Conservation (phyloP, 1,140 invertebrate species). For the Brachionus manjavacas region DNA sequence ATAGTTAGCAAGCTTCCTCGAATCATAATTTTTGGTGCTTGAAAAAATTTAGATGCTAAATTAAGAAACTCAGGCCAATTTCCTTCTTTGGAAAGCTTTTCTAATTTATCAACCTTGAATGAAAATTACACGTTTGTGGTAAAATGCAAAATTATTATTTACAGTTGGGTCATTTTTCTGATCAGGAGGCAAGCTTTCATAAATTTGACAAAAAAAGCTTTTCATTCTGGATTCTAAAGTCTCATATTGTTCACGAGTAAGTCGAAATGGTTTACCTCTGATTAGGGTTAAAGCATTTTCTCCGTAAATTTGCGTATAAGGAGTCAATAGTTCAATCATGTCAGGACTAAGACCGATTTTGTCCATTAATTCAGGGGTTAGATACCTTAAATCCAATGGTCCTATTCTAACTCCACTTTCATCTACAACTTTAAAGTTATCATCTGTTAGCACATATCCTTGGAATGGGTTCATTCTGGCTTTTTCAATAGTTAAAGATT, state of each 20-base stretch:
- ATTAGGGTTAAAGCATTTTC: background rate
- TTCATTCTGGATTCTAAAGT: slow-evolving; percentile 14
- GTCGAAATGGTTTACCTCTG: background rate
- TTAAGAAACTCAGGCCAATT: slow-evolving; percentile 20
- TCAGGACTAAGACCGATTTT: background rate
- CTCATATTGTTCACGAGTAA: slow-evolving; percentile 3
- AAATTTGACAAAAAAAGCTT: background rate
- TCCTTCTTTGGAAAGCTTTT: background rate
- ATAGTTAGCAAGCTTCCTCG: background rate
- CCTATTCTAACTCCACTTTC: slow-evolving; percentile 13
- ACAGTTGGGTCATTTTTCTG: slow-evolving; percentile 6
- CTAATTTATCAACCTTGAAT: background rate
- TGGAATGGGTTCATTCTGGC: background rate
- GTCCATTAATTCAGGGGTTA: background rate
- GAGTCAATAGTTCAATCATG: background rate
- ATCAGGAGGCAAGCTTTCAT: background rate
- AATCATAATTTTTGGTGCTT: background rate
- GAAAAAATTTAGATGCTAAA: background rate
- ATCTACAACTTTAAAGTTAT: background rate
- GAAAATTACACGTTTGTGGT: background rate
- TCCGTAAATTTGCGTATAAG: background rate
- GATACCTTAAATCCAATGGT: background rate
- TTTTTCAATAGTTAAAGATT: background rate
- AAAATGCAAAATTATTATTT: background rate
- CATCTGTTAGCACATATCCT: slow-evolving; percentile 15